Percentiles rank a stretch among this genome's conserved stretches.
Evolutionary conservation across 2,888 invertebrate species (phyloP).

Genomic region (Noctua fimbriata): DNA sequence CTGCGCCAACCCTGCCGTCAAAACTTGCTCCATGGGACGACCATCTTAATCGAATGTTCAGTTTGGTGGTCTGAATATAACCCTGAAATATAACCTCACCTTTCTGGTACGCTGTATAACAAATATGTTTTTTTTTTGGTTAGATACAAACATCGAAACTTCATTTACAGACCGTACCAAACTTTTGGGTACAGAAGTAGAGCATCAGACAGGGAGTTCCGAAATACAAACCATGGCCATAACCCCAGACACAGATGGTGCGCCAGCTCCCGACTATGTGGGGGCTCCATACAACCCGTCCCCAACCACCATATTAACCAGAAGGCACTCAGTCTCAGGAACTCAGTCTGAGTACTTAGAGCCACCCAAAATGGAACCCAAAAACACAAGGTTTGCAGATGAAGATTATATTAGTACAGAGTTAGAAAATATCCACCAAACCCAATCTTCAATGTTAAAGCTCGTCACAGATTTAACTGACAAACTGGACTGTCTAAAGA

Average conservation of each 20-base stretch:
- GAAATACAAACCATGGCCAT: background rate
- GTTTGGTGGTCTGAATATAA: background rate
- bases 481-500: background rate
- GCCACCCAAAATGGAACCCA: slow-evolving; percentile 2
- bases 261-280: background rate
- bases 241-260: background rate
- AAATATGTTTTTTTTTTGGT: background rate
- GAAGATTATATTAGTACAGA: background rate
- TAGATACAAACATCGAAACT: slow-evolving; percentile 5
- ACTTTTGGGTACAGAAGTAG: background rate
- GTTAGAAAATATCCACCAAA: background rate
- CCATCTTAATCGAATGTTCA: background rate
- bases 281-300: background rate
- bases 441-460: background rate
- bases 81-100: background rate
- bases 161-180: background rate
- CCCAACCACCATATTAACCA: background rate
- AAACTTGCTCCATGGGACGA: too few species aligned
- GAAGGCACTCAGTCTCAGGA: too few species aligned
- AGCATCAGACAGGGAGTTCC: background rate
- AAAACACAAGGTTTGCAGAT: background rate
- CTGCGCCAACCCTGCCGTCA: too few species aligned
- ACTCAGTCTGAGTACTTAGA: background rate
- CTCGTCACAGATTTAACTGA: background rate
- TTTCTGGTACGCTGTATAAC: background rate